Conservation (phyloP, 2,797 vertebrate species). For the Emys orbicularis region DNA sequence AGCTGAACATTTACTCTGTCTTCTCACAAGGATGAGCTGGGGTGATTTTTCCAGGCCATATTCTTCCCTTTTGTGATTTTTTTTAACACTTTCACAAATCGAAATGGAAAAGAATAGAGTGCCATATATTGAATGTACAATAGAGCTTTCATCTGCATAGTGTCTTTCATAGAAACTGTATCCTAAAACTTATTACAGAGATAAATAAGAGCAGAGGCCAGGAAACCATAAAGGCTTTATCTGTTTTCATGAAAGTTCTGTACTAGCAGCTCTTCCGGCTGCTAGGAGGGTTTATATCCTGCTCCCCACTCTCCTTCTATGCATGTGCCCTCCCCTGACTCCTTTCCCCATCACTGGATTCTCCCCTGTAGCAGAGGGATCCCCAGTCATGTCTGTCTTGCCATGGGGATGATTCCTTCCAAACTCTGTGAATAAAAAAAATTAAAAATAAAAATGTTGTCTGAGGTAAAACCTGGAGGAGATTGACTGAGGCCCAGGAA, state of each 20-base stretch:
- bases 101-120: background rate
- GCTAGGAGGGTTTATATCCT: background rate
- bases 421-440: background rate
- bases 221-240: background rate
- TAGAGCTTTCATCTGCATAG: background rate
- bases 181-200: rapidly evolving
- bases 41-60: background rate
- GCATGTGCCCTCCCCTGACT: background rate
- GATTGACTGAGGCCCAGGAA: background rate
- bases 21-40: background rate
- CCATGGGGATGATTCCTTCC: background rate
- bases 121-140: background rate
- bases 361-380: background rate
- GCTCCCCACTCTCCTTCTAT: background rate
- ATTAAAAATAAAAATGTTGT: background rate
- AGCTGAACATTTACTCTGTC: conserved; percentile 1
- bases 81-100: conserved; percentile 2
- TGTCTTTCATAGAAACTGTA: background rate
- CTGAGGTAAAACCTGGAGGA: background rate
- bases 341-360: background rate
- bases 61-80: conserved; percentile 7
- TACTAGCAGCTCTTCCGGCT: background rate
- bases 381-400: background rate
- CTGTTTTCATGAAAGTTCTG: background rate
- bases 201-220: background rate